A percentile compares a stretch with the other conserved stretches of the same genome.
Evolutionary conservation across 2,113 vertebrate species (phyloP).

Genomic region (Seriola rivoliana): DNA sequence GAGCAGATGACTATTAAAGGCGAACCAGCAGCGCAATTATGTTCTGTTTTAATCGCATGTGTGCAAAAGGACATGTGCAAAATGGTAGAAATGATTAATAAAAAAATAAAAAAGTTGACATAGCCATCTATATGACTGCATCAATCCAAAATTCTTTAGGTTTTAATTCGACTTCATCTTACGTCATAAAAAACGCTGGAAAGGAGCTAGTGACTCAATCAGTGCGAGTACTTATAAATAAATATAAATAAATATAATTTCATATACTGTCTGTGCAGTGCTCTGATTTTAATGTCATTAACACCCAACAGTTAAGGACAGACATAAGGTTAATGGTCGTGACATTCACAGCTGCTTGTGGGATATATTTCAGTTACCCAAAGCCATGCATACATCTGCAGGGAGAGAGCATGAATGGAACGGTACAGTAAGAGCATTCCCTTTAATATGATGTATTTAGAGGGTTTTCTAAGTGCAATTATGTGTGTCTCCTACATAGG

Average conservation of each 20-base stretch:
- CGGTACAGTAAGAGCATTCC: not conserved
- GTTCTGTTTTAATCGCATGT: too few relatives aligned
- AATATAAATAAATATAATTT: not conserved
- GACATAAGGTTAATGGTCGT: slow-evolving; percentile 1
- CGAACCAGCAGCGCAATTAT: too few relatives aligned
- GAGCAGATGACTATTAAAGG: too few relatives aligned
- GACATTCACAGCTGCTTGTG: slow-evolving; percentile 13
- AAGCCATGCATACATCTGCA: not conserved
- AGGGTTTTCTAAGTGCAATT: slow-evolving; percentile 6
- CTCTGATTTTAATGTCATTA: not conserved
- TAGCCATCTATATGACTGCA: too few relatives aligned
- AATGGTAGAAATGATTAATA: too few relatives aligned
- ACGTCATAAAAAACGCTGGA: too few relatives aligned
- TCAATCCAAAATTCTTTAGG: too few relatives aligned
- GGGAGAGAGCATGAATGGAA: not conserved
- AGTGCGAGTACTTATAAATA: too few relatives aligned
- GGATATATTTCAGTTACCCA: not conserved
- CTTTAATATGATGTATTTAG: slow-evolving; percentile 20
- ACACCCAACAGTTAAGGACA: not conserved
- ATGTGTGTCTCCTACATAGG: not conserved
- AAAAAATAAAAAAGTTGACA: too few relatives aligned
- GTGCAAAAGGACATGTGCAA: too few relatives aligned
- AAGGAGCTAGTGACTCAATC: too few relatives aligned
- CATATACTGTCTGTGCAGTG: not conserved
- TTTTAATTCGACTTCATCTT: too few relatives aligned